Conservation (phyloP, 2,797 vertebrate species). For the Loris lydekkerianus region DNA sequence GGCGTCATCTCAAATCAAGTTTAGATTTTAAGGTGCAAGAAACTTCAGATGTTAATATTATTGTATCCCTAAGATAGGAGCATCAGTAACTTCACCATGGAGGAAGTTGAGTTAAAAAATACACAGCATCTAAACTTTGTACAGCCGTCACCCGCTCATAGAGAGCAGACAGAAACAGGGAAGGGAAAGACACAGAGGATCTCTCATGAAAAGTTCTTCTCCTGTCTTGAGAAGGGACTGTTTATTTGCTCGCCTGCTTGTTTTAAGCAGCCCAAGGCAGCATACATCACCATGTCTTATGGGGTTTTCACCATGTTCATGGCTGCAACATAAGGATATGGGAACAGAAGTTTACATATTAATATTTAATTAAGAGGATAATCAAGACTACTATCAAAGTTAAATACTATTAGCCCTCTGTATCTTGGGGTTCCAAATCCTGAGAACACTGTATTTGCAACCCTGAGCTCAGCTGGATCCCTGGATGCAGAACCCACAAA, state of each 20-base stretch:
- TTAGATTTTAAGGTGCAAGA: constrained; percentile 1
- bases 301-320: neutral
- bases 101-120: neutral
- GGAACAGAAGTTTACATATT: neutral
- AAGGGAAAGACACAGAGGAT: neutral
- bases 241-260: neutral
- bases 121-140: rapidly evolving
- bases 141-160: rapidly evolving
- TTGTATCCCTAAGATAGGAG: neutral
- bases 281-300: neutral
- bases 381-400: neutral
- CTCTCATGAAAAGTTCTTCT: neutral
- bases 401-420: neutral
- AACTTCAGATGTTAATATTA: neutral
- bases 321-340: neutral
- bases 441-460: neutral
- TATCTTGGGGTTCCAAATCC: neutral
- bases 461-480: neutral
- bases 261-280: neutral
- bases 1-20: neutral
- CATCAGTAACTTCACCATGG: neutral
- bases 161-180: neutral
- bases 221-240: neutral
- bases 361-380: neutral
- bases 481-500: neutral